These are phyloP conservation scores for Psilopogon haemacephalus DNA, from an alignment of 2,113 vertebrate species.

Conservation along the genomic window DNA sequence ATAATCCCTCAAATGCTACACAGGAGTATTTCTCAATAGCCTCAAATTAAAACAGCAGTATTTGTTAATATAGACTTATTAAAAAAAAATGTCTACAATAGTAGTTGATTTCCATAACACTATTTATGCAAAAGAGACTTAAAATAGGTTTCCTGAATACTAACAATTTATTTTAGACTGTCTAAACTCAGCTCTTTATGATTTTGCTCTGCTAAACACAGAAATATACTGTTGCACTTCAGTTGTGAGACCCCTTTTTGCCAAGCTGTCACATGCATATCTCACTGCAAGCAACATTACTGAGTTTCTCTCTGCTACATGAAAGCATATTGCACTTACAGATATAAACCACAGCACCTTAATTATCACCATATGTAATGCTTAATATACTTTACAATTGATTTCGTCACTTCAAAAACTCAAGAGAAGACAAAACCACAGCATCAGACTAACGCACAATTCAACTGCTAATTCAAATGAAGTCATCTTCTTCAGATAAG, in stretches of 20 bases:
- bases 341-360: conserved; percentile 28
- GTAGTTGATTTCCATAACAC: neutral
- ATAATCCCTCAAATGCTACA: conserved; percentile 14
- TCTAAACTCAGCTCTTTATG: neutral
- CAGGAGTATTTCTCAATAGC: neutral
- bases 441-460: neutral
- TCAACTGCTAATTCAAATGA: conserved; percentile 1
- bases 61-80: neutral
- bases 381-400: neutral
- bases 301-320: conserved; percentile 35
- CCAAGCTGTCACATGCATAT: neutral
- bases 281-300: neutral
- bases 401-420: neutral
- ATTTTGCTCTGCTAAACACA: neutral
- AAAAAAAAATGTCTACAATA: neutral
- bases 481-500: neutral
- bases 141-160: neutral
- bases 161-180: neutral
- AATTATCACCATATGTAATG: neutral
- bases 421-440: conserved; percentile 29
- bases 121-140: neutral
- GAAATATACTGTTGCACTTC: neutral
- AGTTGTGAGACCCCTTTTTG: neutral
- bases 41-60: neutral
- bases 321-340: conserved; percentile 48